Evolutionary conservation across 1,140 invertebrate genomes (phyloP).

Genomic region (Macrobrachium rosenbergii): DNA sequence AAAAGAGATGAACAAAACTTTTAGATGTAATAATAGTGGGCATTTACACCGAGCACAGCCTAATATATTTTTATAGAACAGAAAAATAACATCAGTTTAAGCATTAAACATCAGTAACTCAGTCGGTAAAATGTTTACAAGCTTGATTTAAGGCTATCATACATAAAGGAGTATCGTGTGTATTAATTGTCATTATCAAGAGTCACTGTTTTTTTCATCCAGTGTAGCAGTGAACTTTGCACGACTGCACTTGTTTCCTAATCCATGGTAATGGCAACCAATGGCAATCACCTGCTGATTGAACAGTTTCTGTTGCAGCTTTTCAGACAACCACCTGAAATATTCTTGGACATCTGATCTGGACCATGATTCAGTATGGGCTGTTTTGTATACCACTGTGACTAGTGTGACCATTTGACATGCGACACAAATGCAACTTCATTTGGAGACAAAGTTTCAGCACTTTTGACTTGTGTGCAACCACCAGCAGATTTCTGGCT

Average conservation of each 20-base stretch:
- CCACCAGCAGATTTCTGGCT: slow-evolving; percentile 22
- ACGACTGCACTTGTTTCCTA: slow-evolving; percentile 21
- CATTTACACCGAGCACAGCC: too few relatives aligned
- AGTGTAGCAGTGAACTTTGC: slow-evolving; percentile 2
- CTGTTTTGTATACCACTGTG: slow-evolving; percentile 2
- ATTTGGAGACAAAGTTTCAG: slow-evolving; percentile 6
- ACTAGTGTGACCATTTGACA: slow-evolving; percentile 10
- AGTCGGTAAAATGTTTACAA: background rate
- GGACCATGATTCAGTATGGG: background rate
- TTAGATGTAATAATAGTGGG: too few relatives aligned
- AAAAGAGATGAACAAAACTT: too few relatives aligned
- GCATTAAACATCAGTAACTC: background rate
- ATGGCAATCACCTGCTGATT: background rate
- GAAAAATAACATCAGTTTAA: too few relatives aligned
- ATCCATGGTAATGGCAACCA: slow-evolving; percentile 12
- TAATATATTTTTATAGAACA: too few relatives aligned
- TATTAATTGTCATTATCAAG: slow-evolving; percentile 32
- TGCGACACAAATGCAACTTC: slow-evolving; percentile 12
- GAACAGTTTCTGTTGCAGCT: slow-evolving; percentile 19
- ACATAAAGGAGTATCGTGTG: slow-evolving; percentile 13
- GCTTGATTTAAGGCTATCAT: too few relatives aligned
- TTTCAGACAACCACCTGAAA: slow-evolving; percentile 10
- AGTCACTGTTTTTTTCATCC: slow-evolving; percentile 16
- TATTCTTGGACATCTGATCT: slow-evolving; percentile 3
- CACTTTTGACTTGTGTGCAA: slow-evolving; percentile 15